Evolutionary conservation across 2,113 vertebrate species (phyloP).

Genomic region (Odobenus rosmarus): DNA sequence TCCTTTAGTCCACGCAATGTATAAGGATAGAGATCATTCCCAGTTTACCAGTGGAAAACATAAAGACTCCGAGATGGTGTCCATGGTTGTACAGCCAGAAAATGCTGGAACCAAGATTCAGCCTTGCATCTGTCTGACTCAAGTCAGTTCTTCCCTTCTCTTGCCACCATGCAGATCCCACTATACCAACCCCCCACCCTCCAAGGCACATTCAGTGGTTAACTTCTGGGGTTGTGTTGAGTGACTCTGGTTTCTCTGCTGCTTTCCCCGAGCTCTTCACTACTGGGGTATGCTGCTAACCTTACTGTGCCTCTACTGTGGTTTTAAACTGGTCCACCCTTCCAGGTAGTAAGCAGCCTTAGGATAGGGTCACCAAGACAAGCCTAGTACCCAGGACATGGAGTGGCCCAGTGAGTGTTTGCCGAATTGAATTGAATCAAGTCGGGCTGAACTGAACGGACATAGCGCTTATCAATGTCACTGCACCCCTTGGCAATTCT

Average conservation of each 20-base stretch:
- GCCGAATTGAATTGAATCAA: background rate
- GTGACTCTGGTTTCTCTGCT: background rate
- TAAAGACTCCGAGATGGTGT: background rate
- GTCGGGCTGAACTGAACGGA: background rate
- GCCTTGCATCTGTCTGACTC: background rate
- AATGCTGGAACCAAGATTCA: background rate
- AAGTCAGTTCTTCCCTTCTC: background rate
- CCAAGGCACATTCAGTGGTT: background rate
- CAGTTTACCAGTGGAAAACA: background rate
- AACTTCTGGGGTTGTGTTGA: background rate
- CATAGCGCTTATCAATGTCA: background rate
- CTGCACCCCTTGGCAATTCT: background rate
- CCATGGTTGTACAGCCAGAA: background rate
- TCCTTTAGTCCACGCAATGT: background rate
- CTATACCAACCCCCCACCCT: background rate
- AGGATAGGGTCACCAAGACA: background rate
- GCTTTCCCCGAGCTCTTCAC: background rate
- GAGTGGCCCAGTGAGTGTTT: background rate
- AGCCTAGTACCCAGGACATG: background rate
- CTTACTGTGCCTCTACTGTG: background rate
- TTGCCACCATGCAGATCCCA: background rate
- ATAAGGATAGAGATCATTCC: background rate
- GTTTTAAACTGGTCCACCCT: background rate
- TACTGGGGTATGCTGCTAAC: background rate
- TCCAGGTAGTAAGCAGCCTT: background rate